A percentile compares a stretch with the other conserved stretches of the same genome.
These are phyloP conservation scores for Pangasius mekongensis DNA, from an alignment of 2,797 vertebrate genomes.

Conservation along the genomic window DNA sequence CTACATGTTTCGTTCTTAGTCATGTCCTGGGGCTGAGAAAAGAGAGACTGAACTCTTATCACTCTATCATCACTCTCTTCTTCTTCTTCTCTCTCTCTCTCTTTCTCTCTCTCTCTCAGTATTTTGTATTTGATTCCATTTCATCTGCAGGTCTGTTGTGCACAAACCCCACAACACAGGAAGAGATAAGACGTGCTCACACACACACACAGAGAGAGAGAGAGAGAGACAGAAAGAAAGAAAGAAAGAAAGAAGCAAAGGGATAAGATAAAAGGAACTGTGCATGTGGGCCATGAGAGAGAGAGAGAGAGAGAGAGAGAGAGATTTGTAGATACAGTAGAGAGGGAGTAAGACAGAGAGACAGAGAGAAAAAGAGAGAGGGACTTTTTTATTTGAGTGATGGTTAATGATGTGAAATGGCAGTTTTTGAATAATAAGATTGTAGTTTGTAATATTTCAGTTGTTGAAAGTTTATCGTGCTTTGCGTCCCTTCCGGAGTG, in stretches of 20 bases:
- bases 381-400: background rate
- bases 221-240: conserved; percentile 41
- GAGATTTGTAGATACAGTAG: background rate
- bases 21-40: background rate
- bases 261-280: background rate
- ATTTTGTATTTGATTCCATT: conserved; percentile 43
- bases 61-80: conserved; percentile 32
- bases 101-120: background rate
- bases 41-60: background rate
- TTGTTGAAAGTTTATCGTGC: background rate
- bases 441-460: background rate
- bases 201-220: conserved; percentile 20
- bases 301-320: background rate
- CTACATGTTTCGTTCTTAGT: background rate
- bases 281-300: background rate
- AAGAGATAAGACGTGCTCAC: conserved; percentile 5
- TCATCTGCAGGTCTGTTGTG: conserved; percentile 40
- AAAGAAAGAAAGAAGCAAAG: conserved; percentile 43
- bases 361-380: conserved; percentile 36
- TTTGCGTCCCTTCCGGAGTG: background rate
- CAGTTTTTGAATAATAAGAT: background rate
- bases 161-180: conserved; percentile 6
- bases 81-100: background rate
- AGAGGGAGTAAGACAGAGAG: background rate
- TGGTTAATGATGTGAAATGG: background rate